These are phyloP conservation scores for Euproctis similis DNA, from an alignment of 2,888 invertebrate genomes.

Conservation along the genomic window DNA sequence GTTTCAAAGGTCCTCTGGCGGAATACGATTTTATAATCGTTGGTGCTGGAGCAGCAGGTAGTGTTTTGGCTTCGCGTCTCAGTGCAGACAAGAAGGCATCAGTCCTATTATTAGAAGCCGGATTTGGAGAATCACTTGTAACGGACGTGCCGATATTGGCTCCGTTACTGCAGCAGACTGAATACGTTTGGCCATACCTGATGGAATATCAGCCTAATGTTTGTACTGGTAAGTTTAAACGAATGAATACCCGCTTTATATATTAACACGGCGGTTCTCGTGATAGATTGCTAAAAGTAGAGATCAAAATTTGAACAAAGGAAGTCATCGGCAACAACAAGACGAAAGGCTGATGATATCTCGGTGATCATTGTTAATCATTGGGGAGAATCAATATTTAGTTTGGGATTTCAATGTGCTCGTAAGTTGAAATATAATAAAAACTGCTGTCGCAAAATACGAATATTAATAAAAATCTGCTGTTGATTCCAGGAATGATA, in stretches of 20 bases:
- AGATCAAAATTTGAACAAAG: too few species aligned
- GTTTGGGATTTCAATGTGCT: too few species aligned
- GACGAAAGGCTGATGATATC: too few species aligned
- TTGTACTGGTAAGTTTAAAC: slow-evolving; percentile 50
- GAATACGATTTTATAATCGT: slow-evolving; percentile 69
- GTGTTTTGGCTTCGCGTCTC: slow-evolving; percentile 67
- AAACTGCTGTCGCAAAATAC: too few species aligned
- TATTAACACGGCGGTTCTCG: too few species aligned
- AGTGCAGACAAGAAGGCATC: slow-evolving; percentile 59
- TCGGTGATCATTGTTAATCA: too few species aligned
- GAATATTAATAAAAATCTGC: background rate
- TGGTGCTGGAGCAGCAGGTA: slow-evolving; percentile 74
- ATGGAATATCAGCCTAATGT: slow-evolving; percentile 73
- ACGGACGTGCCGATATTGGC: slow-evolving; percentile 63
- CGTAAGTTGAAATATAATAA: too few species aligned
- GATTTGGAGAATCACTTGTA: slow-evolving; percentile 55
- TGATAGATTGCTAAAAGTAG: too few species aligned
- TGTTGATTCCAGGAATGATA: slow-evolving; percentile 44
- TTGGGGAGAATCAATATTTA: too few species aligned
- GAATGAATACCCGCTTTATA: too few species aligned
- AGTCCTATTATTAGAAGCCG: slow-evolving; percentile 68
- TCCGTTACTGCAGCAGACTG: slow-evolving; percentile 52
- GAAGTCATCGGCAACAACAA: too few species aligned
- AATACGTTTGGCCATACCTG: slow-evolving; percentile 68
- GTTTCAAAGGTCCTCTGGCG: slow-evolving; percentile 48